Evolutionary conservation across 1,140 invertebrate species (phyloP), one percentile per base, ranked within the genome.

Genomic region (Drepana arcuata): DNA sequence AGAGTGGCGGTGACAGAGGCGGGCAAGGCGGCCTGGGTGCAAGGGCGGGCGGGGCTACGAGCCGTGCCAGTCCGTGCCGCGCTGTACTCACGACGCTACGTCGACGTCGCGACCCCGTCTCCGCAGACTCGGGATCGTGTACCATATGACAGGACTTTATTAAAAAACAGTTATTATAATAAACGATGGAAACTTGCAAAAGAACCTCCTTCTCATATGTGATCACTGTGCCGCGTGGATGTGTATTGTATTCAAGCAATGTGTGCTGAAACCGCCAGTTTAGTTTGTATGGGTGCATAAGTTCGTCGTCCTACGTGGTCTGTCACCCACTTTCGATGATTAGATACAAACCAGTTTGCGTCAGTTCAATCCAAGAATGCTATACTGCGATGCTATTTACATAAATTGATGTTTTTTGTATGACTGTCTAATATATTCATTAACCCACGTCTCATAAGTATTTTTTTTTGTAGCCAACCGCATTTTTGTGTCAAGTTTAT

Each of bases 1-100:
- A 61, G 59, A 70, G 58, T 69, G 63, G 62, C 66, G 59, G 72
- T 71, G 70, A 77, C 72, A 77, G 55, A 43, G 68, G 58, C 33
- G 33, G 46, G 48, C 31, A 52, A 37, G 61, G n/a, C n/a, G n/a
- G n/a, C n/a, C n/a, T n/a, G n/a, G n/a, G 27, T 31, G 55, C 25
- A 33, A 58, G 62, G 69, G 71, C 62, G 68, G 63, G 64, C 60
- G 66, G 71, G 63, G 68, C 29, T 42, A 34, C 38, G 50, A 40
- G 48, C 46, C 14, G 41, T 45, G 63, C 50, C 73, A 78, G 75
- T 75, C 54, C 50, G 69, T 55, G 69, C 65, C 57, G 55, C 34
- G 50, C 54, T 58, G 59, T 52, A 32, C 60, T 37, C 54, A 72
- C 72, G 70, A 62, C 56, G 56, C 37, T 50, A 51, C 53, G 52